A percentile compares a stretch with the other conserved stretches of the same genome.
phyloP scores from a whole-genome alignment of 2,797 vertebrate species.

The Aplochiton taeniatus region DNA sequence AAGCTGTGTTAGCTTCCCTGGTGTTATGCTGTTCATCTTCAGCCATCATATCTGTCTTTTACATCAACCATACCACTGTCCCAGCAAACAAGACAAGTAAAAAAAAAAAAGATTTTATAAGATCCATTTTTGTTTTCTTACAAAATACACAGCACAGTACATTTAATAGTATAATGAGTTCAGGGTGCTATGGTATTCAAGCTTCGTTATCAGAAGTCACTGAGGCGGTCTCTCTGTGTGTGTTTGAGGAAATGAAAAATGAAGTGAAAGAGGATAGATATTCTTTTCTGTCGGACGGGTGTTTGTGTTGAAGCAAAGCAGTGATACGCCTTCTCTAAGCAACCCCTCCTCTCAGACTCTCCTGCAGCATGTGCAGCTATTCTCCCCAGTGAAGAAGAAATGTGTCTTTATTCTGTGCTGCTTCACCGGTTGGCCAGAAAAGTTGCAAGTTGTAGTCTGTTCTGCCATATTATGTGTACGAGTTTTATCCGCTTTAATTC shows the following conservation, averaged over 20 bases:
- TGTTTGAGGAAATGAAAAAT: no score
- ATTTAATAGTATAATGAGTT: slow-evolving; percentile 23
- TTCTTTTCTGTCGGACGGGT: no score
- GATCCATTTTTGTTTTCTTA: slow-evolving; percentile 42
- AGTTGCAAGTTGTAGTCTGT: no score
- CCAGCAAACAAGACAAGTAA: slow-evolving; percentile 36
- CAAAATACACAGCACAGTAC: slow-evolving; percentile 59
- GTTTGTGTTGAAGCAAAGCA: no score
- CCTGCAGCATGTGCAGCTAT: slow-evolving; percentile 79
- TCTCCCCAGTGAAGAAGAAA: slow-evolving; percentile 89
- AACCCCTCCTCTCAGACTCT: slow-evolving; percentile 48
- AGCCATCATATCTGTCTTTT: not conserved
- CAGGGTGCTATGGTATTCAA: slow-evolving; percentile 63
- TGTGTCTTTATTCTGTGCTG: slow-evolving; percentile 15
- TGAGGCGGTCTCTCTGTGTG: slow-evolving; percentile 37
- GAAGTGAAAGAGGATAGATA: no score
- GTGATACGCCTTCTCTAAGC: slow-evolving; percentile 61
- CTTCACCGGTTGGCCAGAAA: no score
- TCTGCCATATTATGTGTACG: no score
- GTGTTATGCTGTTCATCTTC: no score
- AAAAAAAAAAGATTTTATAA: slow-evolving; percentile 44
- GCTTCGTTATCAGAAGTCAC: slow-evolving; percentile 74
- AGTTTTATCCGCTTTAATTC: no score
- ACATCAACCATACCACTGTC: not conserved
- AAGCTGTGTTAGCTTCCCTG: no score